Percentiles rank a stretch among this genome's conserved stretches.
Conservation (phyloP, 2,797 vertebrate species). For the Streptopelia turtur region DNA sequence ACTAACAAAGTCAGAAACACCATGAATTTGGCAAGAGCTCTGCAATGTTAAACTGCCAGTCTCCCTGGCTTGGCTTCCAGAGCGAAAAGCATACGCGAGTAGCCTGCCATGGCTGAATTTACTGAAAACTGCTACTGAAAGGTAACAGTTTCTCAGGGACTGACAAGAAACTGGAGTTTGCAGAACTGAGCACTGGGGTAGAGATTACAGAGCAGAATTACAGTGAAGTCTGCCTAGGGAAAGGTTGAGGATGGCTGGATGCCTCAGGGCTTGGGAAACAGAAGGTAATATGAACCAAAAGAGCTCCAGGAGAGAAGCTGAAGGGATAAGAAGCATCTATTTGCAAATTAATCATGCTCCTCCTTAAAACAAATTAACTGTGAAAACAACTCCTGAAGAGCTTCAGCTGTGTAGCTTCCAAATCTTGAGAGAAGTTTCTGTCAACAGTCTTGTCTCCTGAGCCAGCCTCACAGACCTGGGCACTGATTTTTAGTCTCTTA, state of each 20-base stretch:
- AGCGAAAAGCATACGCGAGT: neutral
- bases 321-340: neutral
- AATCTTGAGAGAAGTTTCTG: neutral
- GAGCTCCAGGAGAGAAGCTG: neutral
- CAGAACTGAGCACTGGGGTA: neutral
- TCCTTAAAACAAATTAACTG: neutral
- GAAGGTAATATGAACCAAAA: neutral
- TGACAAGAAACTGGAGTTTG: neutral
- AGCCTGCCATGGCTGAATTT: neutral
- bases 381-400: neutral
- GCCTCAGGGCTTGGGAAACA: neutral
- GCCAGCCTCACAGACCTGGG: neutral
- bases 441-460: neutral
- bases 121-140: neutral
- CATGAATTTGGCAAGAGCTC: constrained; percentile 7
- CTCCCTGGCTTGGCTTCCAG: neutral
- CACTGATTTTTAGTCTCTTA: neutral
- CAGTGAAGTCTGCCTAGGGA: neutral
- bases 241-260: neutral
- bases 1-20: neutral
- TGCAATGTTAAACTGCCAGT: neutral
- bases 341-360: neutral
- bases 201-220: neutral
- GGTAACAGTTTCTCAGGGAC: neutral
- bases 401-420: neutral